Evolutionary conservation across 2,113 vertebrate species (phyloP), one percentile per base, ranked within the genome.

Genomic region (Barnardius zonarius): DNA sequence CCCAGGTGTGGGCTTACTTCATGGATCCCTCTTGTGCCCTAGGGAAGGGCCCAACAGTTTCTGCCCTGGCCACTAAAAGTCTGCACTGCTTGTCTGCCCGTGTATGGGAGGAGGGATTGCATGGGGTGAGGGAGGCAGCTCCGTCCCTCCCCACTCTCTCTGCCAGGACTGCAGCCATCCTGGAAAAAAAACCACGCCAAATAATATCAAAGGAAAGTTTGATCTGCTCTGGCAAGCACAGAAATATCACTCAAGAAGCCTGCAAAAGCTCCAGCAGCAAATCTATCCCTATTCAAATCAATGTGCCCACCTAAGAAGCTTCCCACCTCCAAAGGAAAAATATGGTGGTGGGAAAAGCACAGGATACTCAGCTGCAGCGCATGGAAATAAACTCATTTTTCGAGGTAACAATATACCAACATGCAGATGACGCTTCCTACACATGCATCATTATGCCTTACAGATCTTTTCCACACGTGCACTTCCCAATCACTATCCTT

Each of bases 401-500:
- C 0, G 1, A 92, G 43, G 52, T 39, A 90, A 73, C 49, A 28
- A 7, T 11, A 80, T 14, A 30, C 44, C 63, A 59, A 43, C 14
- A 37, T 18, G 59, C 16, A 54, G 76, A 92, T 51, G 85, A 93
- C 30, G 27, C 43, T 67, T 83, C 75, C 68, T 83, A 74, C 70
- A 74, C 63, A 70, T 63, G 68, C 66, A 88, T 72, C 83, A 52
- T 86, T 84, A 75, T 72, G 52, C 61, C 66, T 68, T 11, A 48
- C 80, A 51, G 66, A 49, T 86, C 81, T 83, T 70, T 81, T 77
- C 90, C 92, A 74, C 55, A 17, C 13, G 17, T 4, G 4, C 83
- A 35, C 80, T 86, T 95, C 88, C 93, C 88, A 83, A 54, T 90
- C 68, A 49, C 88, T 91, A 27, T 82, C 64, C 94, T 96, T 97